A percentile compares a stretch with the other conserved stretches of the same genome.
phyloP scores from a whole-genome alignment of 1,140 invertebrate genomes.

The Heterodera carotae region DNA sequence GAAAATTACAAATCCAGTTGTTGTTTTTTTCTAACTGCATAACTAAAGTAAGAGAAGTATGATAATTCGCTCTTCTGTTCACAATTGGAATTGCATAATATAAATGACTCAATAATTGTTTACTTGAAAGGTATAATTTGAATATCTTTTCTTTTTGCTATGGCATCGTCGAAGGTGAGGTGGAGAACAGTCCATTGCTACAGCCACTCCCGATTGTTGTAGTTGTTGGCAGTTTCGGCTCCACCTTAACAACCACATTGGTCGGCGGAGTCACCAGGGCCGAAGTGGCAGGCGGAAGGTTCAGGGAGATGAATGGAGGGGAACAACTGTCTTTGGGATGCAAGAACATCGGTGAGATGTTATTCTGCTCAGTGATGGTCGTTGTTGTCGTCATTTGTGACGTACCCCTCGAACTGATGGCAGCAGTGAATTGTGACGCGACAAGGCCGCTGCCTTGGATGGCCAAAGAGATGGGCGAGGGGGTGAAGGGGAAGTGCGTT shows the following conservation, averaged over 20 bases:
- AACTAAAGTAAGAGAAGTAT: no score
- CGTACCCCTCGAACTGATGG: slow-evolving; percentile 7
- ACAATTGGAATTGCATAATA: no score
- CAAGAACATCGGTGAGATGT: background rate
- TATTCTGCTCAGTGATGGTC: background rate
- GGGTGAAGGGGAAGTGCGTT: slow-evolving; percentile 12
- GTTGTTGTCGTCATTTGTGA: background rate
- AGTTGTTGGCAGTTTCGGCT: slow-evolving; percentile 8
- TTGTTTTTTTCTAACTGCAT: no score
- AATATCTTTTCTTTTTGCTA: background rate
- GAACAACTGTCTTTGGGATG: slow-evolving; percentile 7
- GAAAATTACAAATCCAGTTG: no score
- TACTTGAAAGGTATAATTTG: no score
- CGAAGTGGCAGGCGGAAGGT: slow-evolving; percentile 19
- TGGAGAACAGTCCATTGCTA: background rate
- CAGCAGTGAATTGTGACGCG: background rate
- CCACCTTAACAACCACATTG: slow-evolving; percentile 32
- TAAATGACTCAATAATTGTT: no score
- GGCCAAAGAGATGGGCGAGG: slow-evolving; percentile 24
- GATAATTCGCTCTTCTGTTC: no score
- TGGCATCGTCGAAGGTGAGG: background rate
- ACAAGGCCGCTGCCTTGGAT: slow-evolving; percentile 15
- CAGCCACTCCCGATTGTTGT: background rate
- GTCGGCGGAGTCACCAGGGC: slow-evolving; percentile 15
- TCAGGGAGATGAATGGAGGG: slow-evolving; percentile 29